Base-by-base conservation (phyloP, 2,113 vertebrate species). In the Lutjanus erythropterus region DNA sequence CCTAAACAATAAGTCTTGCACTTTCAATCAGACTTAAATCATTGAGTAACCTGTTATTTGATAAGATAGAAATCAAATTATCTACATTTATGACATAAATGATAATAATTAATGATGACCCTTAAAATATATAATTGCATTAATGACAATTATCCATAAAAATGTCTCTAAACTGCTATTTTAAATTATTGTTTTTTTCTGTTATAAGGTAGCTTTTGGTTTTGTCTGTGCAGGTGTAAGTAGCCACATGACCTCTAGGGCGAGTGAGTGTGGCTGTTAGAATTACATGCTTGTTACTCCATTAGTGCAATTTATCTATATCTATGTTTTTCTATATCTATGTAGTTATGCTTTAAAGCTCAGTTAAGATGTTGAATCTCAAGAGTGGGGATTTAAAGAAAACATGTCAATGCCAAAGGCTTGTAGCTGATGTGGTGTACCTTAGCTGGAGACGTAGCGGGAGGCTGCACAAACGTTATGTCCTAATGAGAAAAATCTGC, bases 401-500 rank as follows among this genome's bases (percentile, higher is more conserved):
- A 35, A 61, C 37, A 4, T 31, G 53, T 47, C 53, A 49, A 35
- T 33, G 58, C 67, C 78, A 25, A 76, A 74, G 53, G 49, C 74
- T 72, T 59, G 42, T 16, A 31, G 53, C 39, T 25, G 29, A 50
- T 53, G 69, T 18, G 74, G 59, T 65, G 72, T 42, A 86, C 79
- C 80, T 78, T 70, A 67, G 62, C 59, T 53, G 42, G 53, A 81
- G 80, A 80, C 77, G 1, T 60, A 74, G 80, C 67, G 2, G 82
- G 66, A 87, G 81, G 68, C 71, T 58, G 64, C 58, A 78, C 71
- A 61, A 81, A 80, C 64, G 53, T 68, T 79, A 60, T 76, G 64
- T 81, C 44, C 77, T 89, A 90, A 89, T 89, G 84, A 88, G 78
- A 75, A 50, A 50, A 75, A 80, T 92, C 65, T 84, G 71, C 70